Evolutionary conservation across 1,140 invertebrate species (phyloP).

Genomic region (Cydia splendana): DNA sequence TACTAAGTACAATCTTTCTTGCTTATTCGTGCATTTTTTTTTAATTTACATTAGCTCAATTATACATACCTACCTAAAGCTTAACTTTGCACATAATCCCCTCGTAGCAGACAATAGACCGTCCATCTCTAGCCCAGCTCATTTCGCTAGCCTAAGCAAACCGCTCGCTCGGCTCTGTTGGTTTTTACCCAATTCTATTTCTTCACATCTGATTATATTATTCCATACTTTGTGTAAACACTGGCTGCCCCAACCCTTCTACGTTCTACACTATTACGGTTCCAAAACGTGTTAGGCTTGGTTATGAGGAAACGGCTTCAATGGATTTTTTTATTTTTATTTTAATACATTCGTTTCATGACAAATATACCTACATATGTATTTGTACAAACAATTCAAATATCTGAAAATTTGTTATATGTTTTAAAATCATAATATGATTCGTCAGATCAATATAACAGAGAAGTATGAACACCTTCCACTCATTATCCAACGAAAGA

Average conservation of each 20-base stretch:
- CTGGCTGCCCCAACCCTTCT: constrained; percentile 70
- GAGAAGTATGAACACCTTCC: too few species aligned
- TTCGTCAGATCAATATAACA: too few species aligned
- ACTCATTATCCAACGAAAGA: too few species aligned
- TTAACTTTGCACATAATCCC: neutral
- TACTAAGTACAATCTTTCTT: too few species aligned
- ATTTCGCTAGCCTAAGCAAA: constrained; percentile 79
- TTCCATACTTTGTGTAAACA: constrained; percentile 78
- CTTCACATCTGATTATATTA: constrained; percentile 80
- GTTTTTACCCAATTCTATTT: constrained; percentile 77
- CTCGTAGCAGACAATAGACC: constrained; percentile 56
- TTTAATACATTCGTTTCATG: too few species aligned
- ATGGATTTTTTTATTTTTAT: neutral
- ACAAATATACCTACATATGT: too few species aligned
- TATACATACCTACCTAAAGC: too few species aligned
- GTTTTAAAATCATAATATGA: too few species aligned
- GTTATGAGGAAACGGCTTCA: constrained; percentile 51
- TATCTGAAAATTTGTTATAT: too few species aligned
- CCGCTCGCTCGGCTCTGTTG: constrained; percentile 66
- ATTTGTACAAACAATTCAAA: too few species aligned
- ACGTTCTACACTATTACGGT: constrained; percentile 73
- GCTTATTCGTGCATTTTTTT: too few species aligned
- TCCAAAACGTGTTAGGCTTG: constrained; percentile 45
- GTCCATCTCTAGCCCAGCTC: constrained; percentile 57
- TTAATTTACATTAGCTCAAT: too few species aligned